Conservation (phyloP, 2,888 invertebrate species). For the Flexamia atlantica region DNA sequence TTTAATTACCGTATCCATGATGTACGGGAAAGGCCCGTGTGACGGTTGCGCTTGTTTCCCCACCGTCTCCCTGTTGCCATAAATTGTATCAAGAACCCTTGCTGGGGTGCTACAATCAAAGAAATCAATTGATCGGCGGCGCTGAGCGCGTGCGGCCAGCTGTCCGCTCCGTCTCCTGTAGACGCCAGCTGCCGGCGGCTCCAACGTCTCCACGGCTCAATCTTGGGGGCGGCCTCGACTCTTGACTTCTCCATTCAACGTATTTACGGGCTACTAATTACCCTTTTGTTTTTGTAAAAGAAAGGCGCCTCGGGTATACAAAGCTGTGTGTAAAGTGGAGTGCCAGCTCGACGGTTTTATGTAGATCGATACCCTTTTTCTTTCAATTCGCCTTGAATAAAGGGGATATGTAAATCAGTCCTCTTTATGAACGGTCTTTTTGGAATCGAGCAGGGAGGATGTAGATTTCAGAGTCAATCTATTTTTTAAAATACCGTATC, state of each 20-base stretch:
- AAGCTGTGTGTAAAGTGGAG: background rate
- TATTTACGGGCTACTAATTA: constrained; percentile 23
- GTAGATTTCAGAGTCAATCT: too few species aligned
- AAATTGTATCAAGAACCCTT: constrained; percentile 55
- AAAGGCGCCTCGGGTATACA: constrained; percentile 27
- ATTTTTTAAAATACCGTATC: too few species aligned
- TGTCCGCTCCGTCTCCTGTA: background rate
- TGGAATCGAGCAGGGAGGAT: background rate
- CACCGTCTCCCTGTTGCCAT: constrained; percentile 31
- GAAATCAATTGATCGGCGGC: constrained; percentile 46
- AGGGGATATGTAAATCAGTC: background rate
- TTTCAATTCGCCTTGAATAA: background rate
- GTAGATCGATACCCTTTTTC: constrained; percentile 17
- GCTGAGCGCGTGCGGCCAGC: constrained; percentile 21
- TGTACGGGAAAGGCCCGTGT: too few species aligned
- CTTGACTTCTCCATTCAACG: constrained; percentile 29
- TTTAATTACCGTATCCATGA: background rate
- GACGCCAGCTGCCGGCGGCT: constrained; percentile 13
- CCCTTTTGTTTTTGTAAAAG: constrained; percentile 1
- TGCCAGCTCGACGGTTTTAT: background rate
- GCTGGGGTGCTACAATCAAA: constrained; percentile 42
- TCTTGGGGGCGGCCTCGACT: constrained; percentile 23
- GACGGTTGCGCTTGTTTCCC: constrained; percentile 38
- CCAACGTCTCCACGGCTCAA: background rate
- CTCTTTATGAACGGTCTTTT: background rate